phyloP scores from a whole-genome alignment of 2,888 invertebrate species.

The Gandaritis pyraliata region DNA sequence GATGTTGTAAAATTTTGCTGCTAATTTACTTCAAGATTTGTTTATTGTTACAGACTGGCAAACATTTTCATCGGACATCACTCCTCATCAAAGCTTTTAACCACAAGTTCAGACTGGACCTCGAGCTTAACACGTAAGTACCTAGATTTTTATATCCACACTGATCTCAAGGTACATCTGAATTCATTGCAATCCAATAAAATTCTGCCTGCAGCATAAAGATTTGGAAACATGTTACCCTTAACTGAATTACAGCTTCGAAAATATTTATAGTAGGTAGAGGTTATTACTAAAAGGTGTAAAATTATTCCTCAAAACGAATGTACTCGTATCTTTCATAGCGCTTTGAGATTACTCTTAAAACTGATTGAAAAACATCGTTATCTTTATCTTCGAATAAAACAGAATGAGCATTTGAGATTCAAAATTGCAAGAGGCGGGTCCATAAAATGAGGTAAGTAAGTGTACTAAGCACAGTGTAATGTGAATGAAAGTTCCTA shows the following conservation, averaged over 20 bases:
- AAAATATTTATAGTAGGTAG: too few relatives aligned
- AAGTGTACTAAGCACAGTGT: too few relatives aligned
- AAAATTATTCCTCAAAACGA: too few relatives aligned
- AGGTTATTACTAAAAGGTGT: too few relatives aligned
- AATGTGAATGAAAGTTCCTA: too few relatives aligned
- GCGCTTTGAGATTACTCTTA: neutral
- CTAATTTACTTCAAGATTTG: neutral
- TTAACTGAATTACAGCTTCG: too few relatives aligned
- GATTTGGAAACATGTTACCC: too few relatives aligned
- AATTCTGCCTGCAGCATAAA: too few relatives aligned
- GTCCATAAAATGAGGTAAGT: neutral
- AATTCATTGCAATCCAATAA: neutral
- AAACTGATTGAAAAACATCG: slow-evolving; percentile 13
- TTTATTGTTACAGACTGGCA: slow-evolving; percentile 91
- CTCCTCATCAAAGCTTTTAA: slow-evolving; percentile 98
- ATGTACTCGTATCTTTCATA: neutral
- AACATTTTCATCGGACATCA: slow-evolving; percentile 97
- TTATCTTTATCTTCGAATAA: slow-evolving; percentile 11
- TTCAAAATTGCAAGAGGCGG: slow-evolving; percentile 5
- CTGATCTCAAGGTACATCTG: neutral
- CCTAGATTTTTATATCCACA: slow-evolving; percentile 23
- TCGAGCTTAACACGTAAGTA: slow-evolving; percentile 98
- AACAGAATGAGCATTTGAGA: slow-evolving; percentile 6
- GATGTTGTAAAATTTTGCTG: too few relatives aligned
- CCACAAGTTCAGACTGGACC: slow-evolving; percentile 97